Percentiles rank a stretch among this genome's conserved stretches.
Evolutionary conservation across 2,888 invertebrate species (phyloP).

Genomic region (Himalopsyche kuldschensis): DNA sequence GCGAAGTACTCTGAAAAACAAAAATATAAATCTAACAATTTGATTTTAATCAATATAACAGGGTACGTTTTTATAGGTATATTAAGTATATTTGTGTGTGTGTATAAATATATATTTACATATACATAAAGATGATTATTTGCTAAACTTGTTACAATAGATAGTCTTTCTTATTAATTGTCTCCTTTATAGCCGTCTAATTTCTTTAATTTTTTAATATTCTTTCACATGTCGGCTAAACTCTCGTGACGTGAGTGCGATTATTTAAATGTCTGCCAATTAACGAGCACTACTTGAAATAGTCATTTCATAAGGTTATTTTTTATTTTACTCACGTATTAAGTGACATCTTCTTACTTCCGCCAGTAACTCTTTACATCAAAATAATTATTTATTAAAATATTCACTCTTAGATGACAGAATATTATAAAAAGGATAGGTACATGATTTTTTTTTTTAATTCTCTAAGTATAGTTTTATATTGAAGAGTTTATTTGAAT

Average conservation of each 20-base stretch:
- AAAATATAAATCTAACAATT: conserved; percentile 14
- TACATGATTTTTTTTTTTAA: no score
- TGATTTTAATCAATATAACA: conserved; percentile 40
- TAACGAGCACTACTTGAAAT: background rate
- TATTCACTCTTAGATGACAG: no score
- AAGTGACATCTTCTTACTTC: no score
- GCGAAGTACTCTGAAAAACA: background rate
- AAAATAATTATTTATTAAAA: no score
- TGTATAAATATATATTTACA: conserved; percentile 30
- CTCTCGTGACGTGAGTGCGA: background rate
- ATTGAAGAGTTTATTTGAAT: no score
- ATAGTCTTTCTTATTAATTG: conserved; percentile 3
- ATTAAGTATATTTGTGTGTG: conserved; percentile 22
- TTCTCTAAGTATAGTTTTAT: no score
- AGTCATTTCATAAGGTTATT: background rate
- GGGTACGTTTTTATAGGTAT: conserved; percentile 36
- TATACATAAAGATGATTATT: conserved; percentile 8
- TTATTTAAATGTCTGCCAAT: background rate
- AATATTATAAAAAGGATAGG: no score
- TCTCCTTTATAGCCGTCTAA: background rate
- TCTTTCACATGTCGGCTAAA: background rate
- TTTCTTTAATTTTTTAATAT: background rate
- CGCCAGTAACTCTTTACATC: no score
- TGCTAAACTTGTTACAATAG: conserved; percentile 1
- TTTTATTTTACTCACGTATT: background rate